A percentile compares a stretch with the other conserved stretches of the same genome.
phyloP scores from a whole-genome alignment of 2,888 invertebrate species.

The Pedicia rivosa region DNA sequence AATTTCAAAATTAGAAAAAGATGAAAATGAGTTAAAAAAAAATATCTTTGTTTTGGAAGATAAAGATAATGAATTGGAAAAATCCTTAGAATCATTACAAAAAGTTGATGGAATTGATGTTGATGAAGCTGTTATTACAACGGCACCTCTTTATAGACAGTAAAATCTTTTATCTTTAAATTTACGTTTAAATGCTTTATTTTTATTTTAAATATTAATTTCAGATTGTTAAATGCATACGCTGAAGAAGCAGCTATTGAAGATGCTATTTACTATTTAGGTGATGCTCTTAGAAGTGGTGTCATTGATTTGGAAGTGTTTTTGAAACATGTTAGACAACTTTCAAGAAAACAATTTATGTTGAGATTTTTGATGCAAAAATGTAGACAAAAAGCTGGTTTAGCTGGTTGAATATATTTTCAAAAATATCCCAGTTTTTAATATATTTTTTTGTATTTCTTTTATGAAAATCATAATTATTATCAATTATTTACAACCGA shows the following conservation, averaged over 20 bases:
- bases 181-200: slow-evolving; percentile 6
- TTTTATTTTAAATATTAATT: slow-evolving; percentile 16
- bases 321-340: slow-evolving; percentile 86
- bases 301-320: slow-evolving; percentile 93
- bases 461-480: no score
- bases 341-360: slow-evolving; percentile 93
- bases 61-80: slow-evolving; percentile 72
- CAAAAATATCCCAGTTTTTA: no score
- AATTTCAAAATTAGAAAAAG: slow-evolving; percentile 56
- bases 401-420: slow-evolving; percentile 57
- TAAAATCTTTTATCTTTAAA: slow-evolving; percentile 29
- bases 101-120: slow-evolving; percentile 74
- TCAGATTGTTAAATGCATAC: slow-evolving; percentile 76
- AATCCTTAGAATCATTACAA: slow-evolving; percentile 57
- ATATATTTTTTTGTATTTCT: no score
- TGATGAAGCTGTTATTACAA: slow-evolving; percentile 93
- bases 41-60: slow-evolving; percentile 71
- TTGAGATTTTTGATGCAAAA: slow-evolving; percentile 90
- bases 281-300: slow-evolving; percentile 80
- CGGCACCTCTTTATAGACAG: slow-evolving; percentile 92
- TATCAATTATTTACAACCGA: no score
- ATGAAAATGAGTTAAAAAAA: slow-evolving; percentile 64
- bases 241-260: slow-evolving; percentile 97
- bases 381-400: slow-evolving; percentile 86
- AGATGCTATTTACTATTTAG: slow-evolving; percentile 96